A percentile compares a stretch with the other conserved stretches of the same genome.
Evolutionary conservation across 2,888 invertebrate species (phyloP).

Genomic region (Vanessa cardui): DNA sequence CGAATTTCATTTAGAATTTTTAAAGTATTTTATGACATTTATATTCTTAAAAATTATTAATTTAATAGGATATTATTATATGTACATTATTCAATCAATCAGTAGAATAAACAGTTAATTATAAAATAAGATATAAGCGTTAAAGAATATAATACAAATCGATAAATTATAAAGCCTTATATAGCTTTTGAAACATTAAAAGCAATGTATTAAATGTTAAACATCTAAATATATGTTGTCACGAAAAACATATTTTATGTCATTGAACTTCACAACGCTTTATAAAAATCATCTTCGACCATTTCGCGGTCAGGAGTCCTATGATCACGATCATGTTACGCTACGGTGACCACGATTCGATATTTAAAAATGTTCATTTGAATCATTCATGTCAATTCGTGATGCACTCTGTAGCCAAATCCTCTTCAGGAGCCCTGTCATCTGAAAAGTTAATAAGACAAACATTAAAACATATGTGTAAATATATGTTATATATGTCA

Average conservation of each 20-base stretch:
- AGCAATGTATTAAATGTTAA: constrained; percentile 7
- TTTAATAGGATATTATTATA: constrained; percentile 21
- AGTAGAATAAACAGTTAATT: constrained; percentile 11
- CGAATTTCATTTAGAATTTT: constrained; percentile 40
- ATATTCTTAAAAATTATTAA: constrained; percentile 20
- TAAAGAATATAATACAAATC: constrained; percentile 1
- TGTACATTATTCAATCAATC: constrained; percentile 13
- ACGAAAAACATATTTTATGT: constrained; percentile 60
- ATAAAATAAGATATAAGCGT: background rate
- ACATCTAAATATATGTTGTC: constrained; percentile 49
- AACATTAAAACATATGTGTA: no score
- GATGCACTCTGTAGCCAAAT: constrained; percentile 71
- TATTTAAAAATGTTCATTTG: constrained; percentile 53
- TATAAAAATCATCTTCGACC: constrained; percentile 52
- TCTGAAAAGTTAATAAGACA: constrained; percentile 58
- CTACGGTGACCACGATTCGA: constrained; percentile 56
- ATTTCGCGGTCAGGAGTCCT: constrained; percentile 6
- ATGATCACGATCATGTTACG: constrained; percentile 35
- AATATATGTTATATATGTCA: no score
- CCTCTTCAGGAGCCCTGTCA: constrained; percentile 78
- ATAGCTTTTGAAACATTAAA: constrained; percentile 12
- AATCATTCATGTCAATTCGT: constrained; percentile 66
- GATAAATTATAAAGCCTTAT: background rate
- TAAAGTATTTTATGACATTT: constrained; percentile 22
- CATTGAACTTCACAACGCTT: constrained; percentile 72